Evolutionary conservation across 2,113 vertebrate genomes (phyloP).

Genomic region (Ptilorrhoa leucosticta): DNA sequence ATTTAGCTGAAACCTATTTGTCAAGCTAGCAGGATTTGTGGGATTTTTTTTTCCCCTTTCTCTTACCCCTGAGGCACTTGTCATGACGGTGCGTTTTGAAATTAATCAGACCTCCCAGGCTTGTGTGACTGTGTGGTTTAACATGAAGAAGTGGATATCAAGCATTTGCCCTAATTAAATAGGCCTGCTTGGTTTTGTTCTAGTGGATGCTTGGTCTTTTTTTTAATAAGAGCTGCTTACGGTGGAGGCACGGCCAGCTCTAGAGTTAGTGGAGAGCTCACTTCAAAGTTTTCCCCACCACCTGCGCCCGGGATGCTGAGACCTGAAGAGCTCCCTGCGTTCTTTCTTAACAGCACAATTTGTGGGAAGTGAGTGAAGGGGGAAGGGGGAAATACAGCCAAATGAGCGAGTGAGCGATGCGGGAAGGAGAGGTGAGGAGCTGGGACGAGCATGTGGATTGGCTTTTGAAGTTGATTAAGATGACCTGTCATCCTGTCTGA

Average conservation of each 20-base stretch:
- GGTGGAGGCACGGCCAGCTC: slow-evolving; percentile 69
- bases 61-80: slow-evolving; percentile 69
- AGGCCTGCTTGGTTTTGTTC: slow-evolving; percentile 74
- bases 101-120: slow-evolving; percentile 79
- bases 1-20: slow-evolving; percentile 43
- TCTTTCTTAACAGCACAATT: slow-evolving; percentile 20
- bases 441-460: slow-evolving; percentile 41
- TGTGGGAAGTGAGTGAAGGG: not conserved
- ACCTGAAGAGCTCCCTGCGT: slow-evolving; percentile 51
- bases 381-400: slow-evolving; percentile 16
- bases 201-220: slow-evolving; percentile 75
- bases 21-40: slow-evolving; percentile 32
- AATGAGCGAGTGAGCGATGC: not conserved
- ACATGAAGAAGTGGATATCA: slow-evolving; percentile 74
- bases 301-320: slow-evolving; percentile 70
- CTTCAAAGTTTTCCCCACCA: slow-evolving; percentile 71
- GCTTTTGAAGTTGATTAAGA: slow-evolving; percentile 67
- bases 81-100: slow-evolving; percentile 80
- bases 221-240: slow-evolving; percentile 79
- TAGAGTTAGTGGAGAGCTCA: slow-evolving; percentile 68
- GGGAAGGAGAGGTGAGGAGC: slow-evolving; percentile 3
- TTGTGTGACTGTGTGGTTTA: slow-evolving; percentile 69
- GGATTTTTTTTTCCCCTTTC: not conserved
- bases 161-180: slow-evolving; percentile 78
- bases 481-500: slow-evolving; percentile 20